Evolutionary conservation across 2,888 invertebrate genomes (phyloP), one percentile per base, ranked within the genome.

Genomic region (Nematopogon swammerdamellus): DNA sequence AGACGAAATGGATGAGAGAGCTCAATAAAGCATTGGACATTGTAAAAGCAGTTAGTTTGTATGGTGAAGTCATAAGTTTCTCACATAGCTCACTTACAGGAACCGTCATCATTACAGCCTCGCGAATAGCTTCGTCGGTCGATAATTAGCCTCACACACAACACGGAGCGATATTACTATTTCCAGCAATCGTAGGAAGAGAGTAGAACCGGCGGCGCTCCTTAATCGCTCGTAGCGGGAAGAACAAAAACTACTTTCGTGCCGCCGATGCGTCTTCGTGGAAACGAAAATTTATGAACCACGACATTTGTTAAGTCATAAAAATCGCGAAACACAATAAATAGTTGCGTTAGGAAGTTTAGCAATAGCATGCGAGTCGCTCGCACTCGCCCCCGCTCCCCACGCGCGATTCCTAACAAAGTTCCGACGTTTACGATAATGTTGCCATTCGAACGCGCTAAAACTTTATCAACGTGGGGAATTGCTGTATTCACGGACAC

Each of bases 401-500:
- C 60, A 62, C 65, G 63, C 67, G 75, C 73, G 69, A 68, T 75
- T 74, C 65, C 70, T 66, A 72, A 65, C 68, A 72, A 76, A 79
- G 73, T 77, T 76, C 65, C 72, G 64, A 71, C 76, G 76, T 77
- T 77, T 76, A 77, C 77, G 77, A 74, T 79, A 77, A 79, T 77
- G 76, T 79, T 77, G 75, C 75, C 74, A 75, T 77, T 75, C 75
- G 73, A 73, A 76, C 73, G 67, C 70, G 75, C 70, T 71, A 68
- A 72, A 77, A 79, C 73, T 77, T 79, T 75, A 75, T 74, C 75
- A 74, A 73, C 75, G 76, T 70, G 73, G 67, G 69, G 68, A 70
- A 67, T 36, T 8, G 25, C 25, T 25, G 8, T 25, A 25, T 25
- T 36, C 11, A 14, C 36, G 36, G 11, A 14, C 36, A 36, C n/a